Base-by-base conservation (phyloP, 2,113 vertebrate genomes). In the Zootoca vivipara region DNA sequence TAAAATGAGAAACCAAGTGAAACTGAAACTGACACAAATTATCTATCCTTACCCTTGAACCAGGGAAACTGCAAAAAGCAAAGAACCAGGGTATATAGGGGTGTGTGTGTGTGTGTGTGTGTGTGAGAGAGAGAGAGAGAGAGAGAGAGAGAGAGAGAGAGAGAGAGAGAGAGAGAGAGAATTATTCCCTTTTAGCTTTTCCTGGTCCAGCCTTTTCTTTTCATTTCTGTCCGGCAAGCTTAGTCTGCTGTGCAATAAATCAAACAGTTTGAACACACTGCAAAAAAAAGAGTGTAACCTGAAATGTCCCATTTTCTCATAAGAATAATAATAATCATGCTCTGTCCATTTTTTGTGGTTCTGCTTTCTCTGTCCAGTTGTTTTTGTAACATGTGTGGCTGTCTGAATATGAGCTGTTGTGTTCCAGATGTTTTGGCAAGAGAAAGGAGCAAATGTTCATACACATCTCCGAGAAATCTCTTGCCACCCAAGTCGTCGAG, bases 371-470 rank as follows among this genome's bases (percentile, higher is more conserved):
- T 93, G 87, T 92, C 91, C 24, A 0, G 89, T 96, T 96, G 90
- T 95, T 96, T 95, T 95, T 91, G 91, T 96, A 96, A 95, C 90
- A 94, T 94, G 80, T 95, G 93, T 87, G 92, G 89, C 83, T 96
- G 92, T 91, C 94, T 96, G 95, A 96, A 4, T 90, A 95, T 89
- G 93, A 91, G 89, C 96, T 96, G 95, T 96, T 96, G 93, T 67
- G 93, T 94, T 96, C 93, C 97, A 97, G 96, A 96, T 97, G 96
- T 96, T 96, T 96, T 96, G 96, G 95, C 85, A 89, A 96, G 58
- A 94, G 85, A 96, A 95, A 94, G 89, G 84, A 91, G 58, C 92
- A 90, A 95, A 90, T 0, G 1, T 82, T 65, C 18, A 90, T 93
- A 94, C 85, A 94, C 82, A 92, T 93, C 91, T 86, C 94, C 91